phyloP scores from a whole-genome alignment of 2,797 vertebrate genomes.

The Parauchenoglanis ngamensis region DNA sequence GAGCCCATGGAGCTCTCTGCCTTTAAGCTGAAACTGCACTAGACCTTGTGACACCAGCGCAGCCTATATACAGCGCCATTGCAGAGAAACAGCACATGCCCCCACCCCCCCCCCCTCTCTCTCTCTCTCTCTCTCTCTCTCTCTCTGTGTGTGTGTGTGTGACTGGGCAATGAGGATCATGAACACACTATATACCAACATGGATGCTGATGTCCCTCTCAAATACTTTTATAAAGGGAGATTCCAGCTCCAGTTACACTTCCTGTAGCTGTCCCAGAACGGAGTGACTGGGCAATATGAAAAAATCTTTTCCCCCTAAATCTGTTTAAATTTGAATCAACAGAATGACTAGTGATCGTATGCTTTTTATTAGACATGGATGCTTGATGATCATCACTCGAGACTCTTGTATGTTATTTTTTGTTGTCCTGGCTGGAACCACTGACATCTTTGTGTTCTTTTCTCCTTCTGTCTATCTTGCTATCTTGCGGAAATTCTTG shows the following conservation, averaged over 20 bases:
- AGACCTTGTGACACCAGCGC: conserved; percentile 59
- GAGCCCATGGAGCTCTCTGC: conserved; percentile 94
- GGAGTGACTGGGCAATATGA: conserved; percentile 9
- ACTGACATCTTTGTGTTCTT: conserved; percentile 13
- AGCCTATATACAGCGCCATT: conserved; percentile 16
- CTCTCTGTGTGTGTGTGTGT: background rate
- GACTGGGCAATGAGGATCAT: background rate
- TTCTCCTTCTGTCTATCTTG: background rate
- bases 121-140: background rate
- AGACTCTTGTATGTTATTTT: conserved; percentile 1
- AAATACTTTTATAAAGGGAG: conserved; percentile 25
- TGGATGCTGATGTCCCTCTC: conserved; percentile 19
- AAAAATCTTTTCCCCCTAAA: background rate
- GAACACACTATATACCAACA: conserved; percentile 7
- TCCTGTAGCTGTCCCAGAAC: conserved; percentile 18
- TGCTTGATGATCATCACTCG: conserved; percentile 19
- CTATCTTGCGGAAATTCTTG: conserved; percentile 7
- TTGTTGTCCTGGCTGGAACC: conserved; percentile 46
- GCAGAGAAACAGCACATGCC: background rate
- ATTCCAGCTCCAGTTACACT: conserved; percentile 23
- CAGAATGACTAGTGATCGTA: conserved; percentile 13
- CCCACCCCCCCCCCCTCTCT: background rate
- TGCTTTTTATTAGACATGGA: conserved; percentile 31
- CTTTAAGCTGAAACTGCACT: conserved; percentile 89
- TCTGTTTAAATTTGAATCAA: conserved; percentile 22